phyloP scores from a whole-genome alignment of 2,113 vertebrate species.

The Pagrus major region DNA sequence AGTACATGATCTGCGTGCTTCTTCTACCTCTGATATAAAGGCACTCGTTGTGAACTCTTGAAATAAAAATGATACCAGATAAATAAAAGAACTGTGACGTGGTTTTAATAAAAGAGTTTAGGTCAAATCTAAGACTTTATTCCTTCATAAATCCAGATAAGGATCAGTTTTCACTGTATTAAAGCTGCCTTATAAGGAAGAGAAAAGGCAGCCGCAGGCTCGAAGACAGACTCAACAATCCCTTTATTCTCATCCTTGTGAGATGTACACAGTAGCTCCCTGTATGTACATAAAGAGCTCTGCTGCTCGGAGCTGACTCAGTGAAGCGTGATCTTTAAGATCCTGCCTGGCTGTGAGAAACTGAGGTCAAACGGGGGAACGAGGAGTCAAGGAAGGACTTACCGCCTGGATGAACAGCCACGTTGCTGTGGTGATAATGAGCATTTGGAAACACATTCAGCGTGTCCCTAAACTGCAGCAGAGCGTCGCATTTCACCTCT shows the following conservation, averaged over 20 bases:
- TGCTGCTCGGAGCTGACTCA: constrained; percentile 18
- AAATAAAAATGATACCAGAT: background rate
- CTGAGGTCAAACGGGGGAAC: constrained; percentile 32
- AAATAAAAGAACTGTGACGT: background rate
- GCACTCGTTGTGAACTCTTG: background rate
- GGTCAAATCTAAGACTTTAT: background rate
- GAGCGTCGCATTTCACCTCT: background rate
- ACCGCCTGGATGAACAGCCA: constrained; percentile 43
- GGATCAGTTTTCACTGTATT: background rate
- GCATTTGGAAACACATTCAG: constrained; percentile 7
- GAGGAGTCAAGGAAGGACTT: constrained; percentile 44
- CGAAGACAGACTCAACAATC: constrained; percentile 11
- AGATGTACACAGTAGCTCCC: constrained; percentile 22
- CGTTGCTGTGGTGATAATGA: constrained; percentile 68
- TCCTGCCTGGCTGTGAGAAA: constrained; percentile 23
- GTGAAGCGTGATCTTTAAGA: constrained; percentile 33
- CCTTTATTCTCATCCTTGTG: constrained; percentile 9
- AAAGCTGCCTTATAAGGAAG: background rate
- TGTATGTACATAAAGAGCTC: constrained; percentile 33
- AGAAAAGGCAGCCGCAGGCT: background rate
- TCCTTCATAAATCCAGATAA: background rate
- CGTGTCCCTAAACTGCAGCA: constrained; percentile 23
- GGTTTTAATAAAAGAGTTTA: background rate
- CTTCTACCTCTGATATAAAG: too few relatives aligned
- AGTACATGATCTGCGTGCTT: too few relatives aligned